These are phyloP conservation scores for Drosophila kohkoa DNA, from an alignment of 1,140 invertebrate species.

Conservation along the genomic window DNA sequence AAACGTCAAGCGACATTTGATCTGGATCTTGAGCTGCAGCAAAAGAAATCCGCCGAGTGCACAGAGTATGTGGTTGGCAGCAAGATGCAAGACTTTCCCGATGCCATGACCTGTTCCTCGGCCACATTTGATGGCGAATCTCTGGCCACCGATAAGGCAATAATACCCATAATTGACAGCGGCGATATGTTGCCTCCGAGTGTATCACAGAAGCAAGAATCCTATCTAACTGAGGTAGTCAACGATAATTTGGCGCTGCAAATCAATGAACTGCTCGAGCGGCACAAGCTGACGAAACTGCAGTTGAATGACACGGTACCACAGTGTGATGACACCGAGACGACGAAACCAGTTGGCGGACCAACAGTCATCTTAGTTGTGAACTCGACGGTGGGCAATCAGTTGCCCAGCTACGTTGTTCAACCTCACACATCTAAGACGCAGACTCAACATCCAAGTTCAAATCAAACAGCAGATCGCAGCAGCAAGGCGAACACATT, in stretches of 20 bases:
- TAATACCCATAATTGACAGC: slow-evolving; percentile 16
- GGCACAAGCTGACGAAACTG: slow-evolving; percentile 50
- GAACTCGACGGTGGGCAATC: slow-evolving; percentile 36
- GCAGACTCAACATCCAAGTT: neutral
- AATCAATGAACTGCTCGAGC: slow-evolving; percentile 63
- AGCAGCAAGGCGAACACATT: slow-evolving; percentile 19
- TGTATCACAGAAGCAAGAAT: slow-evolving; percentile 31
- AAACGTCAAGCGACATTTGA: slow-evolving; percentile 68
- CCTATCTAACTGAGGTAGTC: slow-evolving; percentile 50
- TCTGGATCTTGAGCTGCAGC: slow-evolving; percentile 54
- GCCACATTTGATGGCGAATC: slow-evolving; percentile 72
- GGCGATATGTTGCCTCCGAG: neutral
- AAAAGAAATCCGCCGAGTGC: slow-evolving; percentile 9
- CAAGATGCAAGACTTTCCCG: slow-evolving; percentile 57
- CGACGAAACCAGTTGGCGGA: slow-evolving; percentile 19
- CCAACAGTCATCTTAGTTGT: slow-evolving; percentile 61
- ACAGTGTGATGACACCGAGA: slow-evolving; percentile 13
- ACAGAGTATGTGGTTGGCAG: slow-evolving; percentile 1
- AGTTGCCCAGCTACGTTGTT: slow-evolving; percentile 29
- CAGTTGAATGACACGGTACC: slow-evolving; percentile 17
- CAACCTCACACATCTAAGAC: slow-evolving; percentile 20
- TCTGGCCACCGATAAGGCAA: slow-evolving; percentile 3
- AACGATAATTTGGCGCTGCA: slow-evolving; percentile 58
- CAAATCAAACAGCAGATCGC: neutral
- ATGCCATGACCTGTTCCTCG: slow-evolving; percentile 72